Evolutionary conservation across 2,797 vertebrate genomes (phyloP), one percentile per base, ranked within the genome.

Genomic region (Tadarida brasiliensis): DNA sequence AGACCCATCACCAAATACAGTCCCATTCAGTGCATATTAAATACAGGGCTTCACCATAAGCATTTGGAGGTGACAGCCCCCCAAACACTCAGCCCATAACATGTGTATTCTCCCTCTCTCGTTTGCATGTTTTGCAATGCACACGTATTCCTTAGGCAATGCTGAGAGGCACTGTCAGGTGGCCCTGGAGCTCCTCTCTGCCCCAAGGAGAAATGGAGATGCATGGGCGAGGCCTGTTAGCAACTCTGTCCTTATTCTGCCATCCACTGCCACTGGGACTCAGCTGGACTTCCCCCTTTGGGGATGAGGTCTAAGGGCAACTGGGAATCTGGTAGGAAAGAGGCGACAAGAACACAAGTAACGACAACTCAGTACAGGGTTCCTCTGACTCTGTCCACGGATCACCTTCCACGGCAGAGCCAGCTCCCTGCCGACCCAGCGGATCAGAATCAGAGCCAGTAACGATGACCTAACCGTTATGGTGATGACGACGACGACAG

Each of bases 141-240:
- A 26, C 12, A 0, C 0, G 15, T 51, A 0, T 14, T 24, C 17
- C 28, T 87, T 24, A n/a, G 0, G 16, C 3, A n/a, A 78, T 0
- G 1, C 61, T 7, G 26, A 28, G 10, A 67, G 39, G 16, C 10
- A 3, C 7, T 12, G n/a, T 30, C 17, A 5, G 7, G 20, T 47
- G 26, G 11, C 39, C 39, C 39, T 44, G 39, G 39, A 44, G 39
- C 39, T 4, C 39, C 49, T 8, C 49, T 14, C 59, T 11, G 30
- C 16, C 63, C 63, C 63, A 5, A 7, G 14, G 15, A n/a, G 39
- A 15, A 3, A 3, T 6, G 0, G 24, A 56, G 73, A 7, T 0
- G 11, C 15, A 57, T 6, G 1, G 30, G 17, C 35, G 2, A 0
- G 28, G 20, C 24, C 57, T 2, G 2, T 5, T 63, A n/a, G 8